phyloP scores from a whole-genome alignment of 2,113 vertebrate genomes.

The Menura novaehollandiae region DNA sequence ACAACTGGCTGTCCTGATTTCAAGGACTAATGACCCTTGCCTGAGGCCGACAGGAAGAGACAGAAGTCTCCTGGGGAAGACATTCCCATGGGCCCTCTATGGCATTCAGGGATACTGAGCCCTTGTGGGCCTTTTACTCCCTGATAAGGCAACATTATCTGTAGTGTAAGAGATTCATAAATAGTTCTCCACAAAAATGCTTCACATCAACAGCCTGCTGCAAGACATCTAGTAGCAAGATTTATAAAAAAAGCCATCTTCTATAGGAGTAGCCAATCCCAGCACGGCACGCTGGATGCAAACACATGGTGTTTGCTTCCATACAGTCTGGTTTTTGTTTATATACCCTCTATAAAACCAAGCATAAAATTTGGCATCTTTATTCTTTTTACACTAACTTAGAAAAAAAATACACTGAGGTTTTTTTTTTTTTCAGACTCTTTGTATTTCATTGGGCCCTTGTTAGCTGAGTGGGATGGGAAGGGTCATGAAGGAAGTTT shows the following conservation, averaged over 20 bases:
- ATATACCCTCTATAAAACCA: conserved; percentile 37
- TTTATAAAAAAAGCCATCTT: background rate
- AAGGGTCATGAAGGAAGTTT: conserved; percentile 34
- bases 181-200: conserved; percentile 33
- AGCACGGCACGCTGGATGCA: background rate
- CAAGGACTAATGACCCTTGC: conserved; percentile 1
- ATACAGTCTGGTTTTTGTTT: conserved; percentile 36
- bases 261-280: conserved; percentile 4
- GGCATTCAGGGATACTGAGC: conserved; percentile 6
- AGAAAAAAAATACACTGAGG: background rate
- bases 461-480: conserved; percentile 32
- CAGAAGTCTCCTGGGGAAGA: conserved; percentile 1
- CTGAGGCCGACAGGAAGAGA: background rate
- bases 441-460: conserved; percentile 54
- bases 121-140: background rate
- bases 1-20: conserved; percentile 14
- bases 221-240: background rate
- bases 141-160: conserved; percentile 47
- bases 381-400: conserved; percentile 30
- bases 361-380: conserved; percentile 54
- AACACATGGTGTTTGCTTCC: conserved; percentile 41
- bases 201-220: conserved; percentile 15
- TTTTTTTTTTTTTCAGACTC: conserved; percentile 20
- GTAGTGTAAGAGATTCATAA: conserved; percentile 65
- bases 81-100: conserved; percentile 12